These are phyloP conservation scores for Heteromormyrus szaboi DNA, from an alignment of 2,797 vertebrate species.

Conservation along the genomic window DNA sequence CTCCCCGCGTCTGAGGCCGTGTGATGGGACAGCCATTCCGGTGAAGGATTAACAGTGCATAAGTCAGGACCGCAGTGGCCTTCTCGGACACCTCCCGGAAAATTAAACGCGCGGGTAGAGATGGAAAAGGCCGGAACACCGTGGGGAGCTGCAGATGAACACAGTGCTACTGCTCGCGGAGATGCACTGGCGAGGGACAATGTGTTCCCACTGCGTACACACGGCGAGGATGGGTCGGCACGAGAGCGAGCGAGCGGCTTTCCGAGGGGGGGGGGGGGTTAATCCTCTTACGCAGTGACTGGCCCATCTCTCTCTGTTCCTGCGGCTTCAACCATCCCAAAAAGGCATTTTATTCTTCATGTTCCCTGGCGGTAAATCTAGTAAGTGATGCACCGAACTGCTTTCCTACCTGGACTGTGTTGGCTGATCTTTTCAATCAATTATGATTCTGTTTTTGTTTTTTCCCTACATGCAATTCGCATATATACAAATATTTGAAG, in stretches of 20 bases:
- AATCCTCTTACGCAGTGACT: background rate
- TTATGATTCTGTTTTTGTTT: constrained; percentile 18
- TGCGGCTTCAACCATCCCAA: background rate
- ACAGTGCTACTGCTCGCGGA: background rate
- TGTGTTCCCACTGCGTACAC: background rate
- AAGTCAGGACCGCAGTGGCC: background rate
- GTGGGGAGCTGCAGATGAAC: background rate
- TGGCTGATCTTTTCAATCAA: background rate
- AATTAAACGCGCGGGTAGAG: background rate
- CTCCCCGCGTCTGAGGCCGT: background rate
- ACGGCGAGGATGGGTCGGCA: background rate
- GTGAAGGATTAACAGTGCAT: background rate
- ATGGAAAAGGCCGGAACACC: background rate
- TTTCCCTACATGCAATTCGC: constrained; percentile 17
- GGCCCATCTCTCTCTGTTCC: background rate
- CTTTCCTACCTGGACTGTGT: background rate
- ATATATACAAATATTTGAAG: constrained; percentile 13
- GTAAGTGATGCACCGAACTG: background rate
- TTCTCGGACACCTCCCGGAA: background rate
- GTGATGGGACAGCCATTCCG: background rate
- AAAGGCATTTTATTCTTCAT: background rate
- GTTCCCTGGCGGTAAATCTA: background rate
- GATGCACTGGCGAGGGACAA: background rate
- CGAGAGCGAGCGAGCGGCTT: background rate
- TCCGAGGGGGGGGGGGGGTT: background rate